These are phyloP conservation scores for Epirrita christyi DNA, from an alignment of 2,888 invertebrate genomes.

Conservation along the genomic window DNA sequence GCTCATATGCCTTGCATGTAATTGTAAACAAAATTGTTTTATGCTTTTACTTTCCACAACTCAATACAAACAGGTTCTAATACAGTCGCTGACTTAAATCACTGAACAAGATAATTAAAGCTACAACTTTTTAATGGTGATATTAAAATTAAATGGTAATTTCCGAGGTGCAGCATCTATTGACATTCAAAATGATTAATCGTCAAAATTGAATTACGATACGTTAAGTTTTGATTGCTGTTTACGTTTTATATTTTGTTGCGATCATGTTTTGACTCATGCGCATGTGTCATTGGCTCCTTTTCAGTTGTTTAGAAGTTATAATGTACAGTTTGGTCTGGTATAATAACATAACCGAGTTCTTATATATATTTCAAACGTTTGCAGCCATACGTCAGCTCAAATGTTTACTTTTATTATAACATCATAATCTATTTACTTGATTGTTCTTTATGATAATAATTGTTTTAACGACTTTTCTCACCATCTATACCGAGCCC, in stretches of 20 bases:
- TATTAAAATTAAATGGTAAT: conserved; percentile 21
- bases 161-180: conserved; percentile 17
- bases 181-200: conserved; percentile 21
- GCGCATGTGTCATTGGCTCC: too few species aligned
- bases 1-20: conserved; percentile 1
- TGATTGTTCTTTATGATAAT: too few species aligned
- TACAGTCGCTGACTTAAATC: conserved; percentile 11
- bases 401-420: too few species aligned
- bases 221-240: not conserved
- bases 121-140: conserved; percentile 13
- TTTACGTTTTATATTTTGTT: not conserved
- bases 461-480: not conserved
- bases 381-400: too few species aligned
- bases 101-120: conserved; percentile 17
- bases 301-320: not conserved
- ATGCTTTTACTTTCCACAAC: conserved; percentile 23
- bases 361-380: too few species aligned
- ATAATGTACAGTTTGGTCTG: too few species aligned
- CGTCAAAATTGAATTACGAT: conserved; percentile 12
- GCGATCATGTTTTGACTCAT: too few species aligned
- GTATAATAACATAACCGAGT: too few species aligned
- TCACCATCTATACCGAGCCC: conserved; percentile 1
- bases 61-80: conserved; percentile 19
- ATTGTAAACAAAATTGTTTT: conserved; percentile 12
- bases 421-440: too few species aligned